Evolutionary conservation across 2,113 vertebrate species (phyloP).

Genomic region (Crotalus viridis): DNA sequence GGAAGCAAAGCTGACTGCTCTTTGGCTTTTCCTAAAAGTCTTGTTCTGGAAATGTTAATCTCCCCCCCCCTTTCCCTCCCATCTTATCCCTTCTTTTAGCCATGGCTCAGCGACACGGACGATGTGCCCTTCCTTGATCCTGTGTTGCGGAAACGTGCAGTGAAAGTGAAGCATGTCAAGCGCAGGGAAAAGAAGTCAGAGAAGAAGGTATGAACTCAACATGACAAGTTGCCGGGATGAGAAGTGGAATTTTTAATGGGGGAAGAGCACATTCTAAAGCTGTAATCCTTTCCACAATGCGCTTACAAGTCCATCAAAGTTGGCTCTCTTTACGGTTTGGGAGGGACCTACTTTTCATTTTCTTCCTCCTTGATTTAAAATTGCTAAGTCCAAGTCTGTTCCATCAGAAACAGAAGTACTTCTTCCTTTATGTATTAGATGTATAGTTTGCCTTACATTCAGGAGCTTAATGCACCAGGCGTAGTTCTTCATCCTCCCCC

Average conservation of each 20-base stretch:
- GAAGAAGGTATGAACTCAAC: conserved; percentile 76
- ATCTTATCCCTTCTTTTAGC: conserved; percentile 61
- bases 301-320: not conserved
- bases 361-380: not conserved
- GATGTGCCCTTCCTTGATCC: conserved; percentile 82
- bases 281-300: not conserved
- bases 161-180: conserved; percentile 94
- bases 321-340: not conserved
- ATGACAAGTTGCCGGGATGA: not conserved
- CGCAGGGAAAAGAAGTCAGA: conserved; percentile 91
- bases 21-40: not conserved
- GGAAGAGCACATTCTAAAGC: not conserved
- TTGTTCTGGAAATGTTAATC: not conserved
- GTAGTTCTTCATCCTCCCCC: not conserved
- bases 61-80: not conserved
- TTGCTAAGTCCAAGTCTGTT: too few species aligned
- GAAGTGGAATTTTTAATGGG: not conserved
- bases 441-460: not conserved
- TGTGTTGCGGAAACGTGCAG: conserved; percentile 84
- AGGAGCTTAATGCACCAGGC: not conserved
- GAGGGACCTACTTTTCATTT: not conserved
- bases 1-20: not conserved
- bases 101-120: conserved; percentile 85
- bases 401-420: not conserved
- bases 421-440: not conserved